Evolutionary conservation across 2,797 vertebrate genomes (phyloP).

Genomic region (Myotis pilosus): DNA sequence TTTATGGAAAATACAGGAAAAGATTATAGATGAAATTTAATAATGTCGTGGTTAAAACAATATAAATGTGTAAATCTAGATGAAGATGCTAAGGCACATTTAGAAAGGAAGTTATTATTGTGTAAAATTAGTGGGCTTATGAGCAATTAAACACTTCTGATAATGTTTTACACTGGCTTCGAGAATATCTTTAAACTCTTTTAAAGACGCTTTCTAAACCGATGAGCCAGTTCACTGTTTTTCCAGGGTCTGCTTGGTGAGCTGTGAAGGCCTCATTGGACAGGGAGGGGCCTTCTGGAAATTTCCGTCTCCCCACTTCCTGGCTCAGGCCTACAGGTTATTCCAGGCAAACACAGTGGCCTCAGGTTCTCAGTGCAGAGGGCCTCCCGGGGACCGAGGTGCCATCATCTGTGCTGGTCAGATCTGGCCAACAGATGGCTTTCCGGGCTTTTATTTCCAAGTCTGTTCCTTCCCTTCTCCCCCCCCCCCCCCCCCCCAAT

Average conservation of each 20-base stretch:
- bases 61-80: neutral
- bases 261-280: slow-evolving; percentile 5
- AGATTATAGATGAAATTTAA: neutral
- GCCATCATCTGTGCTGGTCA: neutral
- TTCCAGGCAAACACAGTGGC: slow-evolving; percentile 75
- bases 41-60: neutral
- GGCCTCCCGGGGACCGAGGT: slow-evolving; percentile 51
- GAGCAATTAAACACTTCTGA: neutral
- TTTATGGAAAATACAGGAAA: neutral
- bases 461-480: neutral
- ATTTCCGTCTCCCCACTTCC: slow-evolving; percentile 67
- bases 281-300: slow-evolving; percentile 70
- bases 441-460: slow-evolving; percentile 55
- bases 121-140: neutral
- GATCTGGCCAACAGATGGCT: slow-evolving; percentile 76
- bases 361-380: slow-evolving; percentile 72
- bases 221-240: neutral
- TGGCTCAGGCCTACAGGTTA: slow-evolving; percentile 75
- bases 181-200: neutral
- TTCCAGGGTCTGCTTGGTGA: slow-evolving; percentile 55
- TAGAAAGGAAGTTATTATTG: neutral
- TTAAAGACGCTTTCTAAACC: slow-evolving; percentile 44
- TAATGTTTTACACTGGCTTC: neutral
- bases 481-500: too few species aligned
- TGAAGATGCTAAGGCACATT: neutral